These are phyloP conservation scores for Salvator merianae DNA, from an alignment of 2,113 vertebrate genomes.

Conservation along the genomic window DNA sequence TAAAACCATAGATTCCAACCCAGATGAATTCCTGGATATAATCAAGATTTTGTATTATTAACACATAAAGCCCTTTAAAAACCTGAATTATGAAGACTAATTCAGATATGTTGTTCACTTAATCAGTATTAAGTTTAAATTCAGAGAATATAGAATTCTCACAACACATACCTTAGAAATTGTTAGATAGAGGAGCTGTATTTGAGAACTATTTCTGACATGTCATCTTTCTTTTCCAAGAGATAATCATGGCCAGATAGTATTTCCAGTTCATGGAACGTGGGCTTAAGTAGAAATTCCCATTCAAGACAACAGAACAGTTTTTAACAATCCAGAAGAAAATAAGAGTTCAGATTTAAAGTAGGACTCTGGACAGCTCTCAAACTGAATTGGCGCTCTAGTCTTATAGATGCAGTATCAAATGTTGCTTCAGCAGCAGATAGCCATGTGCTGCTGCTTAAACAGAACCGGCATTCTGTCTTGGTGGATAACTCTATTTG, in stretches of 20 bases:
- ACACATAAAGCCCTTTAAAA: not conserved
- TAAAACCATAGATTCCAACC: no score
- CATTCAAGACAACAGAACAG: not conserved
- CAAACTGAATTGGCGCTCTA: not conserved
- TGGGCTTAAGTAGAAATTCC: not conserved
- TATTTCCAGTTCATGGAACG: not conserved
- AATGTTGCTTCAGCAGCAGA: not conserved
- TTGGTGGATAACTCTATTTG: not conserved
- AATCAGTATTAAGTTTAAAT: not conserved
- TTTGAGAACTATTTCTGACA: not conserved
- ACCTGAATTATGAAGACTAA: no score
- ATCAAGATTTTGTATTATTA: not conserved
- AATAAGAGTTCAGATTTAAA: not conserved
- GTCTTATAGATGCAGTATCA: not conserved
- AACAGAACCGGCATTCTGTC: no score
- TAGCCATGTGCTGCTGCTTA: not conserved
- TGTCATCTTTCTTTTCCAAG: not conserved
- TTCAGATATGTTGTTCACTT: not conserved
- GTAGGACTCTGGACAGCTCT: conserved; percentile 8
- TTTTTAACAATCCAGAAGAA: not conserved
- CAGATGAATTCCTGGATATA: no score
- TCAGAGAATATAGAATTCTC: not conserved
- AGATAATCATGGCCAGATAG: not conserved
- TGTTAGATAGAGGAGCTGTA: not conserved
- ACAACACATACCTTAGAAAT: not conserved